phyloP scores from a whole-genome alignment of 2,797 vertebrate species.

The Pipistrellus pipistrellus region DNA sequence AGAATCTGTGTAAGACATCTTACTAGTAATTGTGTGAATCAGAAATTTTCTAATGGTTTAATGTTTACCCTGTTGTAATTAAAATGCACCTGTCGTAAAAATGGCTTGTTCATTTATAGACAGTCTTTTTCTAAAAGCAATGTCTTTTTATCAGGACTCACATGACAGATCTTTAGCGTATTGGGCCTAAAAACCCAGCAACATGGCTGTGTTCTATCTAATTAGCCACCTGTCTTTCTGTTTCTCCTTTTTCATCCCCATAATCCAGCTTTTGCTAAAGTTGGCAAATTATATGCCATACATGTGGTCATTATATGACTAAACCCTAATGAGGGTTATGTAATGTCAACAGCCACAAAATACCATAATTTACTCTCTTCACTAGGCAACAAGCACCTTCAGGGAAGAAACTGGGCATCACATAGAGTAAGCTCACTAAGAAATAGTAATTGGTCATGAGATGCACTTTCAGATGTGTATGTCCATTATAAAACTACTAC shows the following conservation, averaged over 20 bases:
- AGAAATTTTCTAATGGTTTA: slow-evolving; percentile 52
- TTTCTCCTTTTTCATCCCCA: slow-evolving; percentile 69
- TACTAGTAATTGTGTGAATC: background rate
- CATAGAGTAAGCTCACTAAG: background rate
- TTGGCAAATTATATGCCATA: slow-evolving; percentile 70
- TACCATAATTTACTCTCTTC: slow-evolving; percentile 59
- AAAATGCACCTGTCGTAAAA: slow-evolving; percentile 27
- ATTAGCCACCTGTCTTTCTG: slow-evolving; percentile 73
- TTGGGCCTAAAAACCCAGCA: slow-evolving; percentile 36
- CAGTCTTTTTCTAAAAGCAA: background rate
- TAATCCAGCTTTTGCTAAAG: slow-evolving; percentile 76
- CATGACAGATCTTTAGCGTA: slow-evolving; percentile 53
- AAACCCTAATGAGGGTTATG: slow-evolving; percentile 61
- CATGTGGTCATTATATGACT: slow-evolving; percentile 75
- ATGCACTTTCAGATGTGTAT: slow-evolving; percentile 41
- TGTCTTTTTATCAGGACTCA: slow-evolving; percentile 44
- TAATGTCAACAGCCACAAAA: slow-evolving; percentile 70
- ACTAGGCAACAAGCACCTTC: slow-evolving; percentile 67
- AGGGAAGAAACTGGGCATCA: slow-evolving; percentile 35
- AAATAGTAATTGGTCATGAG: slow-evolving; percentile 50
- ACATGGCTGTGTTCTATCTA: slow-evolving; percentile 61
- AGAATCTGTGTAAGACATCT: background rate
- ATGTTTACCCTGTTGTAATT: slow-evolving; percentile 28
- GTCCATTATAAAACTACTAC: slow-evolving; percentile 2
- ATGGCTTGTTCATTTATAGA: slow-evolving; percentile 12